Evolutionary conservation across 2,113 vertebrate genomes (phyloP).

Genomic region (Strigops habroptila): DNA sequence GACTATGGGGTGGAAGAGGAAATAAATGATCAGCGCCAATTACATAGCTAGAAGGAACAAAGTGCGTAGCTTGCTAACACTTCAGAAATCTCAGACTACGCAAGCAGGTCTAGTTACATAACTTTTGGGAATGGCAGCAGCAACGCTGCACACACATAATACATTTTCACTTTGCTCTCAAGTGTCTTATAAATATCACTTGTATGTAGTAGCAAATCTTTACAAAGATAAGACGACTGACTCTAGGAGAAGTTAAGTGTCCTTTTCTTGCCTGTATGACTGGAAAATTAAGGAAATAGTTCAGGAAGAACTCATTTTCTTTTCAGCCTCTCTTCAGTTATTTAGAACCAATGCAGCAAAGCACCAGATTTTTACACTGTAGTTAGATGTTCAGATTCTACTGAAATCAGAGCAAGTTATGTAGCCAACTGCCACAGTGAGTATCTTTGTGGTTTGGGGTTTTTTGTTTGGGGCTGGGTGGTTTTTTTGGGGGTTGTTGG

Average conservation of each 20-base stretch:
- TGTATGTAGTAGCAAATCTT: not conserved
- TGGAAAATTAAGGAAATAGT: not conserved
- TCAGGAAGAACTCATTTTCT: not conserved
- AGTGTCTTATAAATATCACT: not conserved
- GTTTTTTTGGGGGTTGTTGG: not conserved
- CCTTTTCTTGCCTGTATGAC: not conserved
- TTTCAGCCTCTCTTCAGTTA: not conserved
- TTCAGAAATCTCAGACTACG: not conserved
- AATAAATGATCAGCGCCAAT: not conserved
- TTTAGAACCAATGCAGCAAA: not conserved
- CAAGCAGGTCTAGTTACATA: not conserved
- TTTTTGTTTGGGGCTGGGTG: not conserved
- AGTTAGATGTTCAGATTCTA: not conserved
- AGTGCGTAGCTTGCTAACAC: not conserved
- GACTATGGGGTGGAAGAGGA: not conserved
- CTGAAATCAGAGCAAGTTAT: not conserved
- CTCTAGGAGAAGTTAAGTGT: not conserved
- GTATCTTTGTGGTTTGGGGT: not conserved
- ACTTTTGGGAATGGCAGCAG: not conserved
- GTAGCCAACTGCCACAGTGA: not conserved
- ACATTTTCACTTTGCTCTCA: not conserved
- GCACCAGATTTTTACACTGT: not conserved
- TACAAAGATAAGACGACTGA: fast-evolving
- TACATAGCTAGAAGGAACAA: not conserved
- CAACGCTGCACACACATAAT: not conserved